A percentile compares a stretch with the other conserved stretches of the same genome.
Conservation (phyloP, 2,113 vertebrate species). For the Hydrochoerus hydrochaeris region DNA sequence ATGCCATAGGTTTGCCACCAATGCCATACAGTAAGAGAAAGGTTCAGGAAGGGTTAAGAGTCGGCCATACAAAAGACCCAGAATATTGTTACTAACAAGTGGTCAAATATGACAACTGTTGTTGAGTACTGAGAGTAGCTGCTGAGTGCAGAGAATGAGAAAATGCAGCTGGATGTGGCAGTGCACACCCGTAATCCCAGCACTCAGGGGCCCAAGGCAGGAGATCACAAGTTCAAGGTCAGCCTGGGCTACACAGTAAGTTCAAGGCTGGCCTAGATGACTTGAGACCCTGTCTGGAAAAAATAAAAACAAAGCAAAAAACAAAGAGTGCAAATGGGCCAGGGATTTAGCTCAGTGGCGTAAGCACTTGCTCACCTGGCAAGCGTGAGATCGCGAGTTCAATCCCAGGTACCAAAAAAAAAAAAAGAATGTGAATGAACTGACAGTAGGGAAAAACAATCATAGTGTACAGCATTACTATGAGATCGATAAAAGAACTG, state of each 20-base stretch:
- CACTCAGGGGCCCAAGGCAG: not conserved
- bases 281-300: not conserved
- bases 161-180: not conserved
- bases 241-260: not conserved
- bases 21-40: not conserved
- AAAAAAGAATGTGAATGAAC: not conserved
- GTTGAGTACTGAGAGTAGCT: not conserved
- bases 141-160: not conserved
- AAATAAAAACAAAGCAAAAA: not conserved
- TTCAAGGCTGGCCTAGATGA: not conserved
- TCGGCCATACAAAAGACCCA: not conserved
- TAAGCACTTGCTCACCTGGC: too few species aligned
- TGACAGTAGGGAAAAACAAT: not conserved
- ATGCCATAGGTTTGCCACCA: not conserved
- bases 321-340: too few species aligned
- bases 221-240: not conserved
- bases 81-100: not conserved
- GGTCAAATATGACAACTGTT: not conserved
- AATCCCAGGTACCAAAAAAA: too few species aligned
- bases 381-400: too few species aligned
- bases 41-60: not conserved
- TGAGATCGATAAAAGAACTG: not conserved
- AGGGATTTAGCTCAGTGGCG: too few species aligned
- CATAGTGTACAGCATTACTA: not conserved
- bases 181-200: not conserved